These are phyloP conservation scores for Epinephelus moara DNA, from an alignment of 2,113 vertebrate genomes.

Conservation along the genomic window DNA sequence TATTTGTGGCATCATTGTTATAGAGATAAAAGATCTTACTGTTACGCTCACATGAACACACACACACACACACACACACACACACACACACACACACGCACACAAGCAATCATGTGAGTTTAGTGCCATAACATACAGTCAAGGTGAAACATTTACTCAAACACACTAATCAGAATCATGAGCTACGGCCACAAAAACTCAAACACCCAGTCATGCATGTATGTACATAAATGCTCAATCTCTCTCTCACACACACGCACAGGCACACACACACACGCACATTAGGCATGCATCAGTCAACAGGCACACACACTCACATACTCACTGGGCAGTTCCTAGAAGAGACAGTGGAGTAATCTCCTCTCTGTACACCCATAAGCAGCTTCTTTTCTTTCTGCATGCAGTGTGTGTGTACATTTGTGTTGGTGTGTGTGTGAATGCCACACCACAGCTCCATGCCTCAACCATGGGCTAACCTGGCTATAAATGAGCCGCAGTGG, in stretches of 20 bases:
- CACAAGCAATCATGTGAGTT: not conserved
- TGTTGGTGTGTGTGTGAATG: conserved; percentile 25
- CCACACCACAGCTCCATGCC: conserved; percentile 58
- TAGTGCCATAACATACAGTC: conserved; percentile 12
- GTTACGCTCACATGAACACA: conserved; percentile 3
- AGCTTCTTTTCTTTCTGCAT: conserved; percentile 53
- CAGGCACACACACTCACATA: conserved; percentile 29
- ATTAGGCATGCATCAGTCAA: conserved; percentile 30
- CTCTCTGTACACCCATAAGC: conserved; percentile 57
- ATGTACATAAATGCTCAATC: not conserved
- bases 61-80: not conserved
- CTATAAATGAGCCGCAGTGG: conserved; percentile 68
- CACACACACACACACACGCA: not conserved
- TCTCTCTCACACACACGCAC: conserved; percentile 17
- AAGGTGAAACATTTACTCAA: conserved; percentile 39
- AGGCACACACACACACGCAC: conserved; percentile 18
- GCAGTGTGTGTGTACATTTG: conserved; percentile 1
- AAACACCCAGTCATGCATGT: conserved; percentile 17
- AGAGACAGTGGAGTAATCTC: conserved; percentile 49
- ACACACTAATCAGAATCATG: conserved; percentile 1
- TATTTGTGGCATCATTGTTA: conserved; percentile 77
- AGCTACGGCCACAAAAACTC: conserved; percentile 17
- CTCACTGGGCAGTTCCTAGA: conserved; percentile 57
- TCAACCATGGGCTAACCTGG: conserved; percentile 66
- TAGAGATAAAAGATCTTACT: conserved; percentile 62